Base-by-base conservation (phyloP, 2,888 invertebrate species). In the Ypsolopha sequella region DNA sequence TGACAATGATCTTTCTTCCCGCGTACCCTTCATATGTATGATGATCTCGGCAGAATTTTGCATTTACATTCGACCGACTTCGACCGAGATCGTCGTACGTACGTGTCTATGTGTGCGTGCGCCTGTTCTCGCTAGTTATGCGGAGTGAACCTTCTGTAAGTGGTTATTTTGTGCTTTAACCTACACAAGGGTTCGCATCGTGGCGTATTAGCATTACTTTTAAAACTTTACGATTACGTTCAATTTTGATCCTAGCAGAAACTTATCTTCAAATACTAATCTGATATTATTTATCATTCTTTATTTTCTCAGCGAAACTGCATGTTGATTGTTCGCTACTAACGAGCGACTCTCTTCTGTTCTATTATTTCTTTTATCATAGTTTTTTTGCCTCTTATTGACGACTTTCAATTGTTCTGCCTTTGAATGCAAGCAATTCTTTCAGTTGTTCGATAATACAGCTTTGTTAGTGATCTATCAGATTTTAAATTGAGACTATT, bases 401-500 rank as follows among this genome's bases (percentile, higher is more conserved):
- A 46, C 46, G 46, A 46, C 34, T 46, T 36, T 46, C 46, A 46
- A 46, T 36, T 46, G 46, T 34, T 35, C 46, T 34, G 46, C 11
- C 46, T 46, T 46, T 34, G 35, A 46, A n/a, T 46, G 10, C 34
- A 39, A 39, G 10, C 39, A 11, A 10, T 39, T 2, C 24, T 24
- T 24, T 24, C 24, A 24, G 24, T 24, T 24, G 11, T 13, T 8
- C 14, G 43, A 14, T 24, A 43, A 43, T 13, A 43, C 13, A 24
- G 43, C 43, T 46, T 46, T 46, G 46, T 46, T 34, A 34, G 24
- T 46, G 46, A n/a, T 8, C 11, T 46, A 2, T 35, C 34, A 8
- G 43, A 43, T 11, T 43, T 35, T 34, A 33, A 6, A 39, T 39
- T 10, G 11, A 39, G 6, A 9, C 11, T 7, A 39, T 39, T 39